These are phyloP conservation scores for Himalopsyche kuldschensis DNA, from an alignment of 2,888 invertebrate species.

Conservation along the genomic window DNA sequence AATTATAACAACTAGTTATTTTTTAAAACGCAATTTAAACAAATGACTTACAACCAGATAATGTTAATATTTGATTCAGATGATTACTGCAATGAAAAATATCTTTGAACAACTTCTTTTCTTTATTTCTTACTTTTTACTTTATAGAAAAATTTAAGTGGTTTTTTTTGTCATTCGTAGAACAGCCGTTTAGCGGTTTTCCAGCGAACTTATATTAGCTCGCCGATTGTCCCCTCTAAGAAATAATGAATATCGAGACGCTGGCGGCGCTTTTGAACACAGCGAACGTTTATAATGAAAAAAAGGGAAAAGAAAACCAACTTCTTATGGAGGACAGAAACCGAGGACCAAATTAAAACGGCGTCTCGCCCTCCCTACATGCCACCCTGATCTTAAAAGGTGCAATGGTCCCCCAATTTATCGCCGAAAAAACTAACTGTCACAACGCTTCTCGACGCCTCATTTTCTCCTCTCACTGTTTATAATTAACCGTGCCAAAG, in stretches of 20 bases:
- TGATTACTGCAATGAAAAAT: no score
- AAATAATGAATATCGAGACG: conserved; percentile 37
- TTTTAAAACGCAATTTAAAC: no score
- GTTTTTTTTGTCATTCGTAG: not conserved
- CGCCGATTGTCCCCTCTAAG: conserved; percentile 10
- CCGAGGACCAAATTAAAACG: conserved; percentile 40
- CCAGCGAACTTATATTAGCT: not conserved
- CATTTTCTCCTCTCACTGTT: not conserved
- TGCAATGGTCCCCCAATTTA: conserved; percentile 2
- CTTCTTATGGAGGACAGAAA: conserved; percentile 34
- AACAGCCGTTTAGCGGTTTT: not conserved
- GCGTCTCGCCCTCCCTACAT: conserved; percentile 31
- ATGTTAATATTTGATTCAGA: no score
- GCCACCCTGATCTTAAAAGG: conserved; percentile 20
- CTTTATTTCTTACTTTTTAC: no score
- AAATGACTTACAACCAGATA: no score
- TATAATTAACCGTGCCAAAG: no score
- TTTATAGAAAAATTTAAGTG: no score
- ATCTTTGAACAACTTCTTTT: no score
- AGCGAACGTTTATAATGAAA: conserved; percentile 38
- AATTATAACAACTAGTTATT: no score
- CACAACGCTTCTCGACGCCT: not conserved
- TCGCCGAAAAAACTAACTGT: not conserved
- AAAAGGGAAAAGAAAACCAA: conserved; percentile 38
- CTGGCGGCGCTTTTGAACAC: conserved; percentile 32